These are phyloP conservation scores for Lucilia sericata DNA, from an alignment of 1,140 invertebrate species.

Conservation along the genomic window DNA sequence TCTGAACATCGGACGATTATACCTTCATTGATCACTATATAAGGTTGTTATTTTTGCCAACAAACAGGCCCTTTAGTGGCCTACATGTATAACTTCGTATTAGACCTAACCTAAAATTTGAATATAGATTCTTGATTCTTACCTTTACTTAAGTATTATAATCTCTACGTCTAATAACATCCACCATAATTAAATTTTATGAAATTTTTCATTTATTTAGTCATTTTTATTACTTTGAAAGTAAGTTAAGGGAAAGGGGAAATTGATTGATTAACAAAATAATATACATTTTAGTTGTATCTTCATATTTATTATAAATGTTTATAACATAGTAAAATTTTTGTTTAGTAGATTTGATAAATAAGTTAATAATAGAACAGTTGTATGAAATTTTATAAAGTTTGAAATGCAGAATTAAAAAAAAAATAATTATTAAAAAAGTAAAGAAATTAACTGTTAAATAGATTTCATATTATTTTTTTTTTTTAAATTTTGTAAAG, in stretches of 20 bases:
- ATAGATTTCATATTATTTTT: too few species aligned
- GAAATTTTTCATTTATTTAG: constrained; percentile 21
- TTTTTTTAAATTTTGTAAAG: too few species aligned
- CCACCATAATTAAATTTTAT: too few species aligned
- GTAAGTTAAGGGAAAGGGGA: constrained; percentile 36
- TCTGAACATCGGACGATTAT: too few species aligned
- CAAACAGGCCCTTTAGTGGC: too few species aligned
- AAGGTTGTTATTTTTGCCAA: too few species aligned
- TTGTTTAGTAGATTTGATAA: not conserved
- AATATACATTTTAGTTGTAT: constrained; percentile 24
- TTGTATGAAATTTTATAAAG: not conserved
- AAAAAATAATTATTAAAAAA: not conserved
- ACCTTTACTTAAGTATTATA: too few species aligned
- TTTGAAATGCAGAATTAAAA: not conserved
- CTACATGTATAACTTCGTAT: too few species aligned
- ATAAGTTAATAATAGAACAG: not conserved
- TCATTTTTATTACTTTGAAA: constrained; percentile 29
- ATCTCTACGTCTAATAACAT: too few species aligned
- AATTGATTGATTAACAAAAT: constrained; percentile 16
- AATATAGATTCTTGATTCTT: too few species aligned
- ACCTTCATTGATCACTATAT: too few species aligned
- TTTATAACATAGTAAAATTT: constrained; percentile 7
- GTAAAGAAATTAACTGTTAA: too few species aligned
- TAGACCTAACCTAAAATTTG: not conserved
- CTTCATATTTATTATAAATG: not conserved